phyloP scores from a whole-genome alignment of 2,113 vertebrate genomes.

The Struthio camelus region DNA sequence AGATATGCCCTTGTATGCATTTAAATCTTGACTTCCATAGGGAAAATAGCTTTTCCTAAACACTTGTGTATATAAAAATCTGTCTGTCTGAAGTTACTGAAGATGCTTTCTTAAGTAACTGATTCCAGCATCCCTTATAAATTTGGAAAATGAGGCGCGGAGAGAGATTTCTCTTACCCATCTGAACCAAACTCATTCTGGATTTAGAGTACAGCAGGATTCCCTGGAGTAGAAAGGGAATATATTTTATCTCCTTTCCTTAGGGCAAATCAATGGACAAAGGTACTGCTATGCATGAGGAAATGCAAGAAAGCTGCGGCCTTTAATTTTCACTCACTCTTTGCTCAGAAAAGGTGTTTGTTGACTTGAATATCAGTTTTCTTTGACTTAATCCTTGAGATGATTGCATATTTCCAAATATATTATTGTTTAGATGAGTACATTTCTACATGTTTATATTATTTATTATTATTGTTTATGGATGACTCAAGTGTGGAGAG shows the following conservation, averaged over 20 bases:
- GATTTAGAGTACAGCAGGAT: background rate
- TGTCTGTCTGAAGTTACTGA: conserved; percentile 55
- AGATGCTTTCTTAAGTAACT: conserved; percentile 60
- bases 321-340: background rate
- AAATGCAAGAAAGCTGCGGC: conserved; percentile 16
- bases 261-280: conserved; percentile 58
- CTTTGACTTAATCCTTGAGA: background rate
- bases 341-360: background rate
- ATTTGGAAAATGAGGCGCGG: conserved; percentile 39
- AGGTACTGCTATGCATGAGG: conserved; percentile 2
- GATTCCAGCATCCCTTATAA: conserved; percentile 44
- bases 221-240: conserved; percentile 11
- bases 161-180: conserved; percentile 17
- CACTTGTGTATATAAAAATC: conserved; percentile 46
- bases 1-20: conserved; percentile 49
- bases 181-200: background rate
- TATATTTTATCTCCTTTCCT: conserved; percentile 41
- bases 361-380: background rate
- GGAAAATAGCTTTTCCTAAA: conserved; percentile 57
- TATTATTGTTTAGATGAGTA: background rate
- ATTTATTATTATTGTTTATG: background rate
- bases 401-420: background rate
- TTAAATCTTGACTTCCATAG: conserved; percentile 28
- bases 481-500: background rate
- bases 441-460: background rate